Base-by-base conservation (phyloP, 1,140 invertebrate genomes). In the Charaxes varanes region DNA sequence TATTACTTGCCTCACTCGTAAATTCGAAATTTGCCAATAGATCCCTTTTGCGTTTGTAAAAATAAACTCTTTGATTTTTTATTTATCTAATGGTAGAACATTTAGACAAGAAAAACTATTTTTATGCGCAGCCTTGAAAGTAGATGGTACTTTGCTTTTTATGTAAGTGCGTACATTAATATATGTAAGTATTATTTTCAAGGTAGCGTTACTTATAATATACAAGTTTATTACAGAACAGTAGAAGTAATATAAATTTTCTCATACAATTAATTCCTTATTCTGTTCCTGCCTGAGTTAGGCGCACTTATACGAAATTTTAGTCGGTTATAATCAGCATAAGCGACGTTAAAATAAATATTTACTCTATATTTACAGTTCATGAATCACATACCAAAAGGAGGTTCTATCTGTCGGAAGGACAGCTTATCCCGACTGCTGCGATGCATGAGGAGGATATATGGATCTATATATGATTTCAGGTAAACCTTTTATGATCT, bases 361-460 rank as follows among this genome's bases (percentile, higher is more conserved):
- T 16, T 36, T 19, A 0, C 4, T 28, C n/a, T n/a, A n/a, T 41
- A n/a, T 14, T 69, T 73, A 57, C 77, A 94, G 90, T 92, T 92
- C 37, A 89, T 94, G 48, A 95, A 95, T 69, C 92, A 94, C 58
- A 93, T 94, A 62, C 93, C 93, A 2, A 92, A 93, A 70, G 92
- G 91, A 7, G 91, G 91, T 15, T 89, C 90, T 0, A 93, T 95
- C 57, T 94, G 93, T 50, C 86, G 89, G 26, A 95, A 96, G 62
- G 93, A 95, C 60, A 90, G 89, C 55, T 84, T 95, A 21, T 90
- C 92, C 1, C 77, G 94, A 27, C 89, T 92, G 52, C 76, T 96
- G 14, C 89, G 92, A 46, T 92, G 91, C 45, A 94, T 95, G 93
- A 90, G 88, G 61, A 91, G 90, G 56, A 87, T 93, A 12, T 92